Evolutionary conservation across 2,113 vertebrate genomes (phyloP), one percentile per base, ranked within the genome.

Genomic region (Tetraodon nigroviridis): DNA sequence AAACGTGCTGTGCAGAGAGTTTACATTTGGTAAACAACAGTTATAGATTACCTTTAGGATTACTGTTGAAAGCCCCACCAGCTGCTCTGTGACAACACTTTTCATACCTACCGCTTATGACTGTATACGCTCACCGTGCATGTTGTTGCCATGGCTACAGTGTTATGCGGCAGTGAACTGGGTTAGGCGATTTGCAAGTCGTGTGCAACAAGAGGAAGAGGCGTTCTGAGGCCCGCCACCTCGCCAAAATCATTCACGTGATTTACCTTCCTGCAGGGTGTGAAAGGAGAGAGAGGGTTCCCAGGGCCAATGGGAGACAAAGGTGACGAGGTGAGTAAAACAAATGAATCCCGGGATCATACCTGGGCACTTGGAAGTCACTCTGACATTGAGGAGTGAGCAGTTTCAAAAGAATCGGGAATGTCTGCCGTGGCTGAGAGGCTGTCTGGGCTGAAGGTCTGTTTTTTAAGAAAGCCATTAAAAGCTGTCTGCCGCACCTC

Each of bases 201-300:
- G 1, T 69, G 51, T 58, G 56, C 71, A 72, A 50, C 40, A 51
- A 55, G 61, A 24, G 53, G 44, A 41, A 68, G 60, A 78, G 62
- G 59, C 32, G 59, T 79, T 82, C 71, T 73, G 74, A 78, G 76
- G 72, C 77, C 82, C 78, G 54, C 22, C 17, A 21, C 64, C 50
- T 19, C 8, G 3, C 47, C 49, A 67, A 63, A 61, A 66, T 49
- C 61, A 64, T 80, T 81, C 70, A 68, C 61, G 73, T 69, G 73
- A 0, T 78, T 51, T 75, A 46, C 49, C 2, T 84, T 70, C 82
- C 87, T 83, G 44, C 61, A 99, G 97, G 97, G 97, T 78, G 92
- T 79, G 75, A 99, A 99, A 90, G 97, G 97, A 77, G 97, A 99
- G 81, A 89, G 95, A 74, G 97, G 97, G 45, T 97, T 95, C 85